Percentiles rank a stretch among this genome's conserved stretches.
phyloP scores from a whole-genome alignment of 2,888 invertebrate genomes.

The Meiosimyza decipiens region DNA sequence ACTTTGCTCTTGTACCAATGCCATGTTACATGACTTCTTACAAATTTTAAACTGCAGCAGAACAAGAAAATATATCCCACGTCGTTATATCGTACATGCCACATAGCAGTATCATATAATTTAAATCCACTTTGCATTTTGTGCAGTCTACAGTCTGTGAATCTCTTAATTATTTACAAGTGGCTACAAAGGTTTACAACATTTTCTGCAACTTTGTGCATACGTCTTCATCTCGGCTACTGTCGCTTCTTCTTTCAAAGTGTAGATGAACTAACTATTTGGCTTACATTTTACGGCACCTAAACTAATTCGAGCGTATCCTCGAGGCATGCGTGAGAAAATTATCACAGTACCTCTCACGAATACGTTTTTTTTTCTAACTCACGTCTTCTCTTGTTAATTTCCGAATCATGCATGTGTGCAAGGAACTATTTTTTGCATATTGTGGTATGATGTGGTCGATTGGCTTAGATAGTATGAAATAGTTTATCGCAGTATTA shows the following conservation, averaged over 20 bases:
- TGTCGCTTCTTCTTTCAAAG: background rate
- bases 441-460: too few relatives aligned
- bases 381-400: conserved; percentile 9
- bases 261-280: background rate
- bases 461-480: too few relatives aligned
- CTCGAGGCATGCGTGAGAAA: conserved; percentile 65
- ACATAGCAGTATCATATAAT: conserved; percentile 3
- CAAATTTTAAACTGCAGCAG: too few relatives aligned
- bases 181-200: too few relatives aligned
- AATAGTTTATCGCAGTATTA: too few relatives aligned
- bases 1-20: too few relatives aligned
- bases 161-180: background rate
- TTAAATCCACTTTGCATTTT: conserved; percentile 28
- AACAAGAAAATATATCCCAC: too few relatives aligned
- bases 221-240: too few relatives aligned
- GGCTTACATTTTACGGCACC: background rate
- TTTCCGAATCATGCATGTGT: background rate
- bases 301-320: conserved; percentile 61
- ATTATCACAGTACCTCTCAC: conserved; percentile 55
- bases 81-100: too few relatives aligned
- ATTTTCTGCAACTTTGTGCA: too few relatives aligned
- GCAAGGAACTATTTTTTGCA: too few relatives aligned
- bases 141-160: conserved; percentile 1
- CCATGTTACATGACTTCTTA: too few relatives aligned
- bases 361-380: conserved; percentile 37